Base-by-base conservation (phyloP, 1,140 invertebrate genomes). In the Polyergus mexicanus region DNA sequence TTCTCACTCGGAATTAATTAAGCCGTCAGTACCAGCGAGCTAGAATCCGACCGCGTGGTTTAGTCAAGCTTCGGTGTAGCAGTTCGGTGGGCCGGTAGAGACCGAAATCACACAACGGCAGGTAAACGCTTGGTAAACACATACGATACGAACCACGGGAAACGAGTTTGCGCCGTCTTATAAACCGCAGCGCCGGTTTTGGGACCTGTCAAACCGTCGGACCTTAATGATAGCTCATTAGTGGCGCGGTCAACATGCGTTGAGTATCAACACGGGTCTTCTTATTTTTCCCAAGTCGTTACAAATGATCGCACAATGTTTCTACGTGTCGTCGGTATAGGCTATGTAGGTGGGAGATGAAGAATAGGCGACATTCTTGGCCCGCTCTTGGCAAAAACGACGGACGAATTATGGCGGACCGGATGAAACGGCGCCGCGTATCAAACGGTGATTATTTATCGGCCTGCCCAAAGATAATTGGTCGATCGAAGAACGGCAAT, bases 191-290 rank as follows among this genome's bases (percentile, higher is more conserved):
- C 60, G 77, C 66, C 72, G 44, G 84, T 87, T 85, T 83, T 62
- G 44, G 63, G 60, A 87, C 85, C 89, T 88, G 91, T 91, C 91
- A 54, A 16, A 88, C 91, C 81, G 86, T 74, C 38, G 84, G 87
- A 44, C 65, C 78, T 75, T 92, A 92, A 92, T 90, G 89, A 87
- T 44, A 75, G 80, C 89, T 89, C 89, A 88, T 89, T 89, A 90
- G 86, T 84, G 86, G 66, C 74, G 62, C 68, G 86, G 89, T 90
- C 85, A 89, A 77, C 86, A 32, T 44, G 56, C 72, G 75, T 74
- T 78, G 35, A 78, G 77, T 72, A 56, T 47, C 76, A 80, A 25
- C 41, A 35, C 75, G 38, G 32, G 58, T 62, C 54, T n/a, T 84
- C 32, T 78, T 71, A 77, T 88, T 83, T 51, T 81, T 84, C 69